These are phyloP conservation scores for Rhaphigaster nebulosa DNA, from an alignment of 2,888 invertebrate species.

Conservation along the genomic window DNA sequence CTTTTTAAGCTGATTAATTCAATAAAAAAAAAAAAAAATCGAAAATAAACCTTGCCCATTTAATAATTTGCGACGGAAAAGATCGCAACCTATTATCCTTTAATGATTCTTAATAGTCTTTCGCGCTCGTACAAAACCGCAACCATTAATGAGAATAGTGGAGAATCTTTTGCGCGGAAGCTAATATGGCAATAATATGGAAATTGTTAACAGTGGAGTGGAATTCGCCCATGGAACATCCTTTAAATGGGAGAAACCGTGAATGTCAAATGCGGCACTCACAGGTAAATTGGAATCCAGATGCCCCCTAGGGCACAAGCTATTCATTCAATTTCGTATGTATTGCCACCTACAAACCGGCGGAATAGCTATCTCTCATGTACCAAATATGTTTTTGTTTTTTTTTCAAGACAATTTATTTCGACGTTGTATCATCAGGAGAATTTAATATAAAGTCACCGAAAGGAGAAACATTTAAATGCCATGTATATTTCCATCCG, in stretches of 20 bases:
- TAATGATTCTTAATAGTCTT: neutral
- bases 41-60: neutral
- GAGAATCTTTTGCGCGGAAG: neutral
- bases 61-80: constrained; percentile 6
- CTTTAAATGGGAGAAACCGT: neutral
- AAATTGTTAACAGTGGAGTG: neutral
- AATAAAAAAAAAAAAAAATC: neutral
- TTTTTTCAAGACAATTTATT: constrained; percentile 2
- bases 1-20: neutral
- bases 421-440: neutral
- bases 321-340: neutral
- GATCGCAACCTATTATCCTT: neutral
- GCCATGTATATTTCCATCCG: too few species aligned
- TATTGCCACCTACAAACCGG: neutral
- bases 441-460: neutral
- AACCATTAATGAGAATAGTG: neutral
- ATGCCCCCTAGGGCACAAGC: neutral
- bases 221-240: neutral
- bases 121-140: neutral
- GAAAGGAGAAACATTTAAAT: neutral
- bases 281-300: constrained; percentile 24
- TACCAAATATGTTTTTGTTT: neutral
- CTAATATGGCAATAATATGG: neutral
- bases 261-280: neutral
- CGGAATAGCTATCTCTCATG: neutral